A percentile compares a stretch with the other conserved stretches of the same genome.
These are phyloP conservation scores for Scopus umbretta DNA, from an alignment of 2,113 vertebrate genomes.

Conservation along the genomic window DNA sequence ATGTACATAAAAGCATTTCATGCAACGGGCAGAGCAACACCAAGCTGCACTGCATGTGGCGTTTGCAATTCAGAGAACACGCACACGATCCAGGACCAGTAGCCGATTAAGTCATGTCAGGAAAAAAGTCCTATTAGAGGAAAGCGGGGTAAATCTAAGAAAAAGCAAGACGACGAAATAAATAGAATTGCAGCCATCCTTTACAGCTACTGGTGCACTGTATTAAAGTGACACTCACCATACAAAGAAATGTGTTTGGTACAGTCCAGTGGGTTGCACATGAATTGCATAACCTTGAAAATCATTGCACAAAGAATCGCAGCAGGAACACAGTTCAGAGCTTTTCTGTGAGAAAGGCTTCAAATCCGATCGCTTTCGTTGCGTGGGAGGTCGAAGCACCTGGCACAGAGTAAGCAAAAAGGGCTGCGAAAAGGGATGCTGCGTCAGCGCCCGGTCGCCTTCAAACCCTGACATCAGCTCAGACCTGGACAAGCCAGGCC, in stretches of 20 bases:
- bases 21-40: neutral
- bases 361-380: neutral
- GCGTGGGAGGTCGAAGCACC: neutral
- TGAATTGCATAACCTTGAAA: constrained; percentile 44
- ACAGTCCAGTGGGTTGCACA: constrained; percentile 17
- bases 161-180: neutral
- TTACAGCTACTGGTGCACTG: constrained; percentile 7
- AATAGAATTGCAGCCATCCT: constrained; percentile 24
- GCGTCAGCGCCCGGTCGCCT: fast-evolving
- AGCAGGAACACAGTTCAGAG: constrained; percentile 1
- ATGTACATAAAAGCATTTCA: neutral
- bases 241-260: constrained; percentile 15
- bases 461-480: neutral
- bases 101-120: neutral
- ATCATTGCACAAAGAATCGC: constrained; percentile 10
- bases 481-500: neutral
- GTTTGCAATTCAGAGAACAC: neutral
- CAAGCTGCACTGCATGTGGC: neutral
- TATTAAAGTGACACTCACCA: neutral
- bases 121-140: neutral
- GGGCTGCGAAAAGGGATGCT: neutral
- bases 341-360: neutral
- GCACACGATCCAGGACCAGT: neutral
- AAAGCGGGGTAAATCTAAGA: neutral
- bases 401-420: neutral